Evolutionary conservation across 2,113 vertebrate species (phyloP).

Genomic region (Python bivittatus): DNA sequence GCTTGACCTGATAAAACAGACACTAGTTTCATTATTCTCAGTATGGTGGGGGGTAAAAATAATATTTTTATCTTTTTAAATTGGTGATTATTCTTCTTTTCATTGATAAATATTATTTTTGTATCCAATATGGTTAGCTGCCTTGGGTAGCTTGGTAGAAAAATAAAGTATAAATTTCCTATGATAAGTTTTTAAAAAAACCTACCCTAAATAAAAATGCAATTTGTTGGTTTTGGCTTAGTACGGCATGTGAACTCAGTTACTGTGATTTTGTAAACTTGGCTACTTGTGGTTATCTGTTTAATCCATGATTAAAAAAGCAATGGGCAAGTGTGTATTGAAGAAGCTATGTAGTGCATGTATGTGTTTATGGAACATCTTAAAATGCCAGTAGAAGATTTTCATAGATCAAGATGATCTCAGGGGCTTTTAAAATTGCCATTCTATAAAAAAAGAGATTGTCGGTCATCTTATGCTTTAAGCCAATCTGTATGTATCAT

Average conservation of each 20-base stretch:
- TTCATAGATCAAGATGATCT: background rate
- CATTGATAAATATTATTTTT: background rate
- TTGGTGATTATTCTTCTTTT: background rate
- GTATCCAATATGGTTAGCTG: background rate
- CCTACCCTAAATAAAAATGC: background rate
- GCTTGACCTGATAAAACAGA: background rate
- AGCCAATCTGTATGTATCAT: background rate
- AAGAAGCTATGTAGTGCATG: background rate
- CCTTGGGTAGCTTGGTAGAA: background rate
- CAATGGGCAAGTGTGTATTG: background rate
- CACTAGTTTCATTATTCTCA: constrained; percentile 1
- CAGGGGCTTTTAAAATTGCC: background rate
- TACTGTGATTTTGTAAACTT: background rate
- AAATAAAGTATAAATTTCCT: background rate
- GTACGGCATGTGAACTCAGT: background rate
- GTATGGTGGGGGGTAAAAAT: background rate
- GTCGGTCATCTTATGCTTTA: background rate
- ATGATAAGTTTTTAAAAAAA: background rate
- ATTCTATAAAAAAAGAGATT: background rate
- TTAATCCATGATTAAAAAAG: background rate
- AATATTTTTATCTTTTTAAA: background rate
- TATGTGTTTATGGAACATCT: background rate
- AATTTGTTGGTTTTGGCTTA: background rate
- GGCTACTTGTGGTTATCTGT: background rate
- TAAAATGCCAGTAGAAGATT: background rate